Percentiles rank a stretch among this genome's conserved stretches.
Conservation (phyloP, 2,113 vertebrate genomes). For the Chloropsis hardwickii region DNA sequence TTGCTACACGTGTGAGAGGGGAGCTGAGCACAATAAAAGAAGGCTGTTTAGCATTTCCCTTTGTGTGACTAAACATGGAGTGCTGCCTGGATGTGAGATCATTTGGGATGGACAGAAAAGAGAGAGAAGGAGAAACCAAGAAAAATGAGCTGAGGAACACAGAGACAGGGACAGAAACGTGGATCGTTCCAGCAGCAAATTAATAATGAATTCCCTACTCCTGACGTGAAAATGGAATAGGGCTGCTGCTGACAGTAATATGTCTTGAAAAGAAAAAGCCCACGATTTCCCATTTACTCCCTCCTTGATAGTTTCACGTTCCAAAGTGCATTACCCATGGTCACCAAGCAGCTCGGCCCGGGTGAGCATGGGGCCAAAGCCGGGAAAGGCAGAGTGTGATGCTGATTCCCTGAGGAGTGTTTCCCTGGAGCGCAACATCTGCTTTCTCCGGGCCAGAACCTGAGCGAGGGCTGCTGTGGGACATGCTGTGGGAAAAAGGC, state of each 20-base stretch:
- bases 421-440: neutral
- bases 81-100: neutral
- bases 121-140: neutral
- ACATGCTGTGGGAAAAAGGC: too few species aligned
- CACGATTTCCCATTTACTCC: neutral
- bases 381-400: accelerated
- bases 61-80: neutral
- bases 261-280: neutral
- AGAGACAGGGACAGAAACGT: neutral
- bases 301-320: neutral
- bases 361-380: accelerated
- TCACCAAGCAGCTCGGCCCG: accelerated
- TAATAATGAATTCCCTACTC: neutral
- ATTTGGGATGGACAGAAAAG: neutral
- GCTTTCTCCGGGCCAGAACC: neutral
- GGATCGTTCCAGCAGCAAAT: neutral
- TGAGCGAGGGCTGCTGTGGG: neutral
- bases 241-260: neutral
- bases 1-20: accelerated
- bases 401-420: accelerated
- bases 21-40: neutral
- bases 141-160: neutral
- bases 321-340: neutral
- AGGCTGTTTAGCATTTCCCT: neutral
- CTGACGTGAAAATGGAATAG: neutral